Percentiles rank a stretch among this genome's conserved stretches.
Conservation (phyloP, 92 coral and sea anemone genomes). For the Epizoanthus illoricatus region DNA sequence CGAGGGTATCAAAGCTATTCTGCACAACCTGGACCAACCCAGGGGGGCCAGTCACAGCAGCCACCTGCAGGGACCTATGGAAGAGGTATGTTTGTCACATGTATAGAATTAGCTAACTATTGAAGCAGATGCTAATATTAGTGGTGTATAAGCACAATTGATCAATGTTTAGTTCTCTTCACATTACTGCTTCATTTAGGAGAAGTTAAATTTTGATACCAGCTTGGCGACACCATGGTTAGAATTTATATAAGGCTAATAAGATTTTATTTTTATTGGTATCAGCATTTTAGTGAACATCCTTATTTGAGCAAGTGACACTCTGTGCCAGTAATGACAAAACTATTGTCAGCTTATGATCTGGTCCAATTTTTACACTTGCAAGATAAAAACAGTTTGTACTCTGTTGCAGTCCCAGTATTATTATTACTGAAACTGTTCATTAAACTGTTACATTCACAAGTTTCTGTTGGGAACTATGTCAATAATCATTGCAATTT, state of each 20-base stretch:
- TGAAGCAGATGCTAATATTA: too few species aligned
- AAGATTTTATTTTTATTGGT: too few species aligned
- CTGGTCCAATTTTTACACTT: conserved; percentile 97
- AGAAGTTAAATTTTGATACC: background rate
- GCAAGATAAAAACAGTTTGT: conserved; percentile 78
- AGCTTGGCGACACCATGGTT: background rate
- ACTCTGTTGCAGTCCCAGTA: conserved; percentile 4
- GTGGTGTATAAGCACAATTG: too few species aligned
- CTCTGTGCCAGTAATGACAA: conserved; percentile 85
- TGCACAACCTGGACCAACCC: conserved; percentile 24
- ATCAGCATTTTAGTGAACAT: too few species aligned
- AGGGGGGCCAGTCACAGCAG: conserved; percentile 32
- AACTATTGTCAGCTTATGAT: conserved; percentile 52
- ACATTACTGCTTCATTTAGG: background rate
- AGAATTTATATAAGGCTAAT: background rate
- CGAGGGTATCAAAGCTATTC: conserved; percentile 27
- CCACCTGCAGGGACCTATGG: conserved; percentile 45
- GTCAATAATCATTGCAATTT: background rate
- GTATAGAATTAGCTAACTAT: too few species aligned
- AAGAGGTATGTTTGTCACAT: conserved; percentile 45
- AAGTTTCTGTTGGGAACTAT: too few species aligned
- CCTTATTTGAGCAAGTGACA: conserved; percentile 32
- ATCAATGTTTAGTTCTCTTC: background rate
- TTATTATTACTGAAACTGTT: conserved; percentile 11
- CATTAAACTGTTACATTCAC: conserved; percentile 23